Evolutionary conservation across 1,140 invertebrate species (phyloP), one percentile per base, ranked within the genome.

Genomic region (Nomia melanderi): DNA sequence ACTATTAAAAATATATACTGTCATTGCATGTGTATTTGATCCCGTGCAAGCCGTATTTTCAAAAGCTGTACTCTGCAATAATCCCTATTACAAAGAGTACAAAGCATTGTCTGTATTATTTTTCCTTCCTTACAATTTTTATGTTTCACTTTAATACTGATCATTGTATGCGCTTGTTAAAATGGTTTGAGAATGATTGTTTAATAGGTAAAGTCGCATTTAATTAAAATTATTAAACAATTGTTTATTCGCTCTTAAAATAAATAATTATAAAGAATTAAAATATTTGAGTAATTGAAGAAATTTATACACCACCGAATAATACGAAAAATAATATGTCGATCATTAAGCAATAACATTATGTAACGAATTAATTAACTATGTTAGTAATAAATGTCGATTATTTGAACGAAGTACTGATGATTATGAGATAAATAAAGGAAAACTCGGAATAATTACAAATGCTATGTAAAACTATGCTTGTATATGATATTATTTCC

Each of bases 401-500:
- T 76, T n/a, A 80, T 76, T 74, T 77, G 29, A 64, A 77, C 69
- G 65, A 41, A 57, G 39, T 66, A 64, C 82, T 76, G 78, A 78
- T 69, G 56, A 70, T 77, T 77, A 82, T 65, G 69, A 86, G 69
- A 86, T 87, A 82, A 77, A 86, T 64, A 83, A 83, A 78, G 44
- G 60, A 81, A 81, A 80, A 84, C 59, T 82, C 69, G 70, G 81
- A 78, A 81, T 85, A 82, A 88, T 83, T 79, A 88, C 70, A 85
- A 84, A 88, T 86, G 85, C 82, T 87, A 87, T 90, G 83, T 88
- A 88, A 87, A 88, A 85, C 83, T 85, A 87, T 86, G 88, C 88
- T 91, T 90, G 88, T 88, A 88, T 90, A 90, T 90, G 88, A 86
- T 86, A 88, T 65, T 82, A 87, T 90, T 90, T 86, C 85, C 83